These are phyloP conservation scores for Actinia tenebrosa DNA, from an alignment of 64 coral and sea anemone species.

Conservation along the genomic window DNA sequence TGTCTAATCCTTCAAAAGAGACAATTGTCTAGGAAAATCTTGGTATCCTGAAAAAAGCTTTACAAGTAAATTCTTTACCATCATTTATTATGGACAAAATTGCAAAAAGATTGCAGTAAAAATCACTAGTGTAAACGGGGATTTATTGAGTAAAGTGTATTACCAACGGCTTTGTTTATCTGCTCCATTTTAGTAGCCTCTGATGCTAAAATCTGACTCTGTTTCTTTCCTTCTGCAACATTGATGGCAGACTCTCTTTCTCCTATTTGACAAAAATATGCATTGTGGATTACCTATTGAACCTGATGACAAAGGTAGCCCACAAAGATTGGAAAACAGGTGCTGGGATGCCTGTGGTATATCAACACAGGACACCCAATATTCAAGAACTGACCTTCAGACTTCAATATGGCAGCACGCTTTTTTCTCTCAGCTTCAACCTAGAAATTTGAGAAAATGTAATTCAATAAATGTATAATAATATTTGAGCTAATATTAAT, in stretches of 20 bases:
- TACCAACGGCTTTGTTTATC: slow-evolving; percentile 91
- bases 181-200: slow-evolving; percentile 81
- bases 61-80: too few species aligned
- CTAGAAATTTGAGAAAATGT: slow-evolving; percentile 16
- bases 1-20: too few species aligned
- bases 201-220: slow-evolving; percentile 90
- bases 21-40: too few species aligned
- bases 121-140: background rate
- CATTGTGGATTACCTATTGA: background rate
- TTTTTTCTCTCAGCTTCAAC: slow-evolving; percentile 99
- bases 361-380: background rate
- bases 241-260: slow-evolving; percentile 86
- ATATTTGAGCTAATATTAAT: background rate
- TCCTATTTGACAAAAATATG: slow-evolving; percentile 32
- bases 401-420: slow-evolving; percentile 81
- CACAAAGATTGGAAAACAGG: background rate
- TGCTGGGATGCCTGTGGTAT: background rate
- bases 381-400: slow-evolving; percentile 65
- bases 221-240: slow-evolving; percentile 96
- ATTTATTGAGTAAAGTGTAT: background rate
- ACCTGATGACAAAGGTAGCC: background rate
- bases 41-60: too few species aligned
- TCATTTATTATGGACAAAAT: too few species aligned
- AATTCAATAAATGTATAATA: background rate
- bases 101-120: too few species aligned